phyloP scores from a whole-genome alignment of 2,888 invertebrate genomes.

The Caenorhabditis panamensis region DNA sequence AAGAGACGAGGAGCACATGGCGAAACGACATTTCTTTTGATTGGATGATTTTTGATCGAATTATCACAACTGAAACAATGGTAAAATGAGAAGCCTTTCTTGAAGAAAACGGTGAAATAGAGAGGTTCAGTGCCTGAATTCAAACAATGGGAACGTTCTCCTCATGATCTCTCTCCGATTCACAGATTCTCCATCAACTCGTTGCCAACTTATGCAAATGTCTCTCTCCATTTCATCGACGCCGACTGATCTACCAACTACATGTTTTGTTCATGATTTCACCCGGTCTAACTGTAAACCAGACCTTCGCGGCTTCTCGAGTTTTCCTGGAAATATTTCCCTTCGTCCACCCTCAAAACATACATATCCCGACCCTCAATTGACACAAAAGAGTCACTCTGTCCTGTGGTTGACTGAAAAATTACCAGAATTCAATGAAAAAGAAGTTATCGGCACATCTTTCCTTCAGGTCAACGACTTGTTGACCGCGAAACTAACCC shows the following conservation, averaged over 20 bases:
- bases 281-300: too few species aligned
- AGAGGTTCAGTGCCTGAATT: not conserved
- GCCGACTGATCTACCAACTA: not conserved
- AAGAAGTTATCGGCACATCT: not conserved
- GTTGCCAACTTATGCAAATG: slow-evolving; percentile 34
- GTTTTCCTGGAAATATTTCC: not conserved
- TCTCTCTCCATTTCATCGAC: not conserved
- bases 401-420: too few species aligned
- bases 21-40: slow-evolving; percentile 26
- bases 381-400: too few species aligned
- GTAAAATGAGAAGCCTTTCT: too few species aligned
- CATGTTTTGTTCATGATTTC: slow-evolving; percentile 11
- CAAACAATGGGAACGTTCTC: not conserved
- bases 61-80: slow-evolving; percentile 20
- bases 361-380: too few species aligned
- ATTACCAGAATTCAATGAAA: slow-evolving; percentile 13
- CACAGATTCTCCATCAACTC: not conserved
- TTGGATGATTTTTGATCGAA: slow-evolving; percentile 50
- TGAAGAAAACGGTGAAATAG: not conserved
- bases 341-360: too few species aligned
- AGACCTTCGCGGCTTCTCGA: not conserved
- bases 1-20: slow-evolving; percentile 54
- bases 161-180: slow-evolving; percentile 8
- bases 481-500: not conserved
- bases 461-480: slow-evolving; percentile 2